Conservation (phyloP, 2,113 vertebrate genomes). For the Vulpes lagopus region DNA sequence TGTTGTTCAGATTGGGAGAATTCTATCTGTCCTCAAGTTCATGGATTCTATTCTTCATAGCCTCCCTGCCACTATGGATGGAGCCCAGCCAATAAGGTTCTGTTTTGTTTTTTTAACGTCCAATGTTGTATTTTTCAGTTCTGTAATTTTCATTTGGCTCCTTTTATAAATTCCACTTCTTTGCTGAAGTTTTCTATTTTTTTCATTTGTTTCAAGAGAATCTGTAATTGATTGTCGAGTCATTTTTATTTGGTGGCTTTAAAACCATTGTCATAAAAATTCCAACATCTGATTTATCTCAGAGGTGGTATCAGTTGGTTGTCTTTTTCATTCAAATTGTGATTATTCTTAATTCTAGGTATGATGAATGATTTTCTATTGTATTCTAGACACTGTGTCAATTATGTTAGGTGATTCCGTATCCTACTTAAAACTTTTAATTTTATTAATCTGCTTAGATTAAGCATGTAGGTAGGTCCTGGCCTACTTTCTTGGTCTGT, state of each 20-base stretch:
- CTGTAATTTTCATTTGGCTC: background rate
- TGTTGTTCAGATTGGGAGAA: background rate
- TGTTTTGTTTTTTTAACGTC: background rate
- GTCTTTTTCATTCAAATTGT: conserved; percentile 43
- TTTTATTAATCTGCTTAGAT: background rate
- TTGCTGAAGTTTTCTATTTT: background rate
- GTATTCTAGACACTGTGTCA: background rate
- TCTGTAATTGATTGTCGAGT: background rate
- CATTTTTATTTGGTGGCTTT: conserved; percentile 30
- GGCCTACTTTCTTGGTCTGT: background rate
- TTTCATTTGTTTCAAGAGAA: background rate
- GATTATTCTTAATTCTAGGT: conserved; percentile 49
- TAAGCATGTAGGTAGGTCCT: background rate
- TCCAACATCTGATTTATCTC: background rate
- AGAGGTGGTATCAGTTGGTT: background rate
- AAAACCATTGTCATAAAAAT: conserved; percentile 29
- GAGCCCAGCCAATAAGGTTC: background rate
- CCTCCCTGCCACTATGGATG: background rate
- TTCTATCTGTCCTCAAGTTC: background rate
- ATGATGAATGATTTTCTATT: background rate
- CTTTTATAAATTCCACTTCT: conserved; percentile 1
- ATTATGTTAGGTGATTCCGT: background rate
- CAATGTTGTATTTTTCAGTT: background rate
- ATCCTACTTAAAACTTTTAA: background rate
- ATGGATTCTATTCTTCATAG: background rate